These are phyloP conservation scores for Bemisia tabaci DNA, from an alignment of 1,140 invertebrate genomes.

Conservation along the genomic window DNA sequence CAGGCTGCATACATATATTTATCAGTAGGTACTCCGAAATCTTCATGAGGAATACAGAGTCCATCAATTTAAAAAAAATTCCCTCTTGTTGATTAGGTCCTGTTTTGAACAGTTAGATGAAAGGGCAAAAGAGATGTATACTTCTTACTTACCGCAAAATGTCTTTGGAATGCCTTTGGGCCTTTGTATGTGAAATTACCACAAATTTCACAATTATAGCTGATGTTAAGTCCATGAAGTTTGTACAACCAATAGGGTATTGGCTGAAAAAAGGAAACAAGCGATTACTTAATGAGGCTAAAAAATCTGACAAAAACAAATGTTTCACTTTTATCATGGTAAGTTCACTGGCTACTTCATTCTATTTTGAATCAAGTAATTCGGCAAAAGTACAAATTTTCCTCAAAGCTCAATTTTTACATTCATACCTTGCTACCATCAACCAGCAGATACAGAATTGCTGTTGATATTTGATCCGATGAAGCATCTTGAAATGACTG, in stretches of 20 bases:
- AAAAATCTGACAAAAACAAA: constrained; percentile 9
- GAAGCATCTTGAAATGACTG: no score
- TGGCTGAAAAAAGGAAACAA: constrained; percentile 41
- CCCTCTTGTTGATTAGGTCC: not conserved
- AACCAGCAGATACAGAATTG: no score
- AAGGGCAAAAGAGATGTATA: constrained; percentile 18
- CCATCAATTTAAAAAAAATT: no score
- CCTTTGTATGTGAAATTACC: constrained; percentile 99
- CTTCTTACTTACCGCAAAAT: constrained; percentile 68
- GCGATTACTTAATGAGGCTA: constrained; percentile 2
- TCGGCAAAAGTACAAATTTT: no score
- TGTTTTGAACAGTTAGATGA: not conserved
- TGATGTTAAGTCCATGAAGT: constrained; percentile 96
- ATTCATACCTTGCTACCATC: no score
- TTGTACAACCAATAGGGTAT: constrained; percentile 99
- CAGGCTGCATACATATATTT: no score
- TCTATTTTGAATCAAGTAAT: no score
- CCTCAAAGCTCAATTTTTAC: no score
- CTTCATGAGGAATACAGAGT: no score
- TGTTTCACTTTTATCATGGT: constrained; percentile 27
- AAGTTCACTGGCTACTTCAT: no score
- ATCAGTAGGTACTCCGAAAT: no score
- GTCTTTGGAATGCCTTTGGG: constrained; percentile 98
- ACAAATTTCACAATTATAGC: constrained; percentile 98
- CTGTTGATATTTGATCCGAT: no score